A percentile compares a stretch with the other conserved stretches of the same genome.
Evolutionary conservation across 2,888 invertebrate genomes (phyloP).

Genomic region (Micropterix aruncella): DNA sequence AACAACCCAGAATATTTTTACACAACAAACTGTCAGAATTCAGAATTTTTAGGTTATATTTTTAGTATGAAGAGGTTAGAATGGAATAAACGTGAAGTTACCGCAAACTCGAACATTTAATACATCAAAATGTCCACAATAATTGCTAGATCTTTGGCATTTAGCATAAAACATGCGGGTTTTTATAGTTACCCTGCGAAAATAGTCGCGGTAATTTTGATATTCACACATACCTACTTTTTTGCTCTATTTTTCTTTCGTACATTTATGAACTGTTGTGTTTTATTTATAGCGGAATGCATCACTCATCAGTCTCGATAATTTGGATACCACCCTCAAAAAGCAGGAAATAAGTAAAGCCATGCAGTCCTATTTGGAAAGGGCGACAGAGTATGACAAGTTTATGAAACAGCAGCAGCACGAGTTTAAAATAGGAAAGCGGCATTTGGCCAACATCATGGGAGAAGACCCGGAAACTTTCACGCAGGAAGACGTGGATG

Average conservation of each 20-base stretch:
- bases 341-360: conserved; percentile 67
- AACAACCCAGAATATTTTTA: no score
- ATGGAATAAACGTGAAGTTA: no score
- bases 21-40: no score
- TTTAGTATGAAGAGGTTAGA: no score
- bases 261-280: no score
- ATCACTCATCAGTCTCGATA: not conserved
- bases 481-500: conserved; percentile 76
- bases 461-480: conserved; percentile 83
- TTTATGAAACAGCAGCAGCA: conserved; percentile 67
- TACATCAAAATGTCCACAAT: not conserved
- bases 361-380: conserved; percentile 78
- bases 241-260: no score
- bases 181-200: not conserved
- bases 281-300: not conserved
- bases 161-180: not conserved
- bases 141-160: not conserved
- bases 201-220: not conserved
- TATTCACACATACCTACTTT: no score
- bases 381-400: conserved; percentile 66
- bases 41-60: no score
- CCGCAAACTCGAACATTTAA: not conserved
- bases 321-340: conserved; percentile 31
- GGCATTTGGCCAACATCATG: conserved; percentile 99
- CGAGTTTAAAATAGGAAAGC: conserved; percentile 82